Evolutionary conservation across 2,888 invertebrate species (phyloP).

Genomic region (Drosophila koepferae): DNA sequence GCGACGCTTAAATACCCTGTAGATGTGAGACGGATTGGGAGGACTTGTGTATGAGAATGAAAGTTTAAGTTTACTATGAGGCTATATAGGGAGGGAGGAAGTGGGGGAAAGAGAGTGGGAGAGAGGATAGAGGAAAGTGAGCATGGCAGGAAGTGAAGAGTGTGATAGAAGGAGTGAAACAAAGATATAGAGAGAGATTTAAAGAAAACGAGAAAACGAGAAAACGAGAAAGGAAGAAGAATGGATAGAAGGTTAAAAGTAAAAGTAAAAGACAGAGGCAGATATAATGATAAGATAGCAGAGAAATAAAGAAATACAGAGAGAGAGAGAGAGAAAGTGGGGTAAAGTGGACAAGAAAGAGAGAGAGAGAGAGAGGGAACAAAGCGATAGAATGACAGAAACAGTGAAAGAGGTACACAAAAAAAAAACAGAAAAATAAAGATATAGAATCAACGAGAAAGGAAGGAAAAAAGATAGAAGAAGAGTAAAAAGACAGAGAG

Average conservation of each 20-base stretch:
- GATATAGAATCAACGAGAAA: background rate
- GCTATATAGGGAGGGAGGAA: background rate
- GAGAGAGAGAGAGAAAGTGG: background rate
- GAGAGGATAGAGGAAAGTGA: no score
- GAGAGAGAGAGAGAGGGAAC: no score
- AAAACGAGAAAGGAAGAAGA: background rate
- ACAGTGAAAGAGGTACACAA: no score
- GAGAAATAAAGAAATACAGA: no score
- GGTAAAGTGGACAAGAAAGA: no score
- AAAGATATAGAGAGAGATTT: background rate
- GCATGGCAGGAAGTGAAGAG: fast-evolving
- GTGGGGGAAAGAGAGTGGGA: background rate
- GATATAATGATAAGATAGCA: no score
- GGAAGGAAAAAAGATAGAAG: background rate
- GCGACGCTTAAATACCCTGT: conserved; percentile 17
- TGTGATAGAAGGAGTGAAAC: no score
- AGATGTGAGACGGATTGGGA: background rate
- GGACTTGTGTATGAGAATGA: background rate
- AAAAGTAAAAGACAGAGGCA: background rate
- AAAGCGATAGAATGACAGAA: no score
- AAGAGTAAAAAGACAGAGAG: background rate
- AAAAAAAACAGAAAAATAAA: no score
- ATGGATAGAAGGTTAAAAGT: background rate
- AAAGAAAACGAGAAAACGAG: background rate
- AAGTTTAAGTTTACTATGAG: no score